phyloP scores from a whole-genome alignment of 1,140 invertebrate species.

The Euura saliciscinereae region DNA sequence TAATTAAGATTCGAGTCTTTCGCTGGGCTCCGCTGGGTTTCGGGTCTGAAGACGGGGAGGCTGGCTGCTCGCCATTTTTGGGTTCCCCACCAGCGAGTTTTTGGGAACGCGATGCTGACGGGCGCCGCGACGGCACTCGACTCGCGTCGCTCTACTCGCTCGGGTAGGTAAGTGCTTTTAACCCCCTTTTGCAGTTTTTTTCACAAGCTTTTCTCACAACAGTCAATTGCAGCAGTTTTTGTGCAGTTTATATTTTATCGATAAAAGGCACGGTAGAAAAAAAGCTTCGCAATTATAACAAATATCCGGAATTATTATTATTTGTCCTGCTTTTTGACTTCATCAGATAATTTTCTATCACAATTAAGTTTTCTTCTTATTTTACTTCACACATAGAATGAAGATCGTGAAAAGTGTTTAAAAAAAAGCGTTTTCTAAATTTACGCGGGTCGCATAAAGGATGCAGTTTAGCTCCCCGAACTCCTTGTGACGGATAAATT shows the following conservation, averaged over 20 bases:
- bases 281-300: too few relatives aligned
- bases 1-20: background rate
- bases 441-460: too few relatives aligned
- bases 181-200: background rate
- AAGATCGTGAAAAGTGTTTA: too few relatives aligned
- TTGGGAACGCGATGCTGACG: slow-evolving; percentile 22
- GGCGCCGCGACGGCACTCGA: slow-evolving; percentile 46
- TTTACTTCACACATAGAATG: too few relatives aligned
- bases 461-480: background rate
- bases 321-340: too few relatives aligned
- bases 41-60: background rate
- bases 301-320: too few relatives aligned
- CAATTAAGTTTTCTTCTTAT: too few relatives aligned
- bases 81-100: slow-evolving; percentile 51
- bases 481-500: background rate
- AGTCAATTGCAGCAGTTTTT: background rate
- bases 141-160: slow-evolving; percentile 51
- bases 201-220: background rate
- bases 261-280: too few relatives aligned
- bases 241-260: background rate
- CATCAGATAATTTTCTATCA: too few relatives aligned
- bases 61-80: slow-evolving; percentile 57
- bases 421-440: too few relatives aligned
- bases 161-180: slow-evolving; percentile 54
- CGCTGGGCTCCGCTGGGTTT: slow-evolving; percentile 3